Conservation (phyloP, 2,797 vertebrate genomes). For the Sebastes vulpes region DNA sequence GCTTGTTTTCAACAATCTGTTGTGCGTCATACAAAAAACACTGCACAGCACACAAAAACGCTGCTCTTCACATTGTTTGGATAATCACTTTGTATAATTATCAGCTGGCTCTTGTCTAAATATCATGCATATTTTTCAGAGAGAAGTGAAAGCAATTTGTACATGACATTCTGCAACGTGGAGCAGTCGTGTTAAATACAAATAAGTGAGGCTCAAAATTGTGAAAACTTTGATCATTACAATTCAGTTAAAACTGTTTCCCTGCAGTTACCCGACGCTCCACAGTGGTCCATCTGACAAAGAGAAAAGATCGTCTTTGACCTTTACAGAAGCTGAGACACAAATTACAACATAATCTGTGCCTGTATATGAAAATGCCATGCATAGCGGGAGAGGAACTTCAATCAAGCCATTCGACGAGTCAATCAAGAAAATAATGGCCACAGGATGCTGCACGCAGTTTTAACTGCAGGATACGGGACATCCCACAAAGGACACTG, state of each 20-base stretch:
- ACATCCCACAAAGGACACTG: background rate
- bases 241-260: conserved; percentile 11
- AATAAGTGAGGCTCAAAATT: background rate
- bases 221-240: background rate
- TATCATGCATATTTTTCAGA: conserved; percentile 1
- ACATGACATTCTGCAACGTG: background rate
- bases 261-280: background rate
- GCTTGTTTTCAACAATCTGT: conserved; percentile 3
- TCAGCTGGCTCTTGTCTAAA: conserved; percentile 6
- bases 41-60: background rate
- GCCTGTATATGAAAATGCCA: conserved; percentile 46
- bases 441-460: background rate
- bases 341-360: conserved; percentile 35
- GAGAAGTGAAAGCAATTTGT: background rate
- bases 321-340: conserved; percentile 42
- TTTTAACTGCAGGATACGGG: conserved; percentile 21
- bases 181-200: conserved; percentile 3
- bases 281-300: background rate
- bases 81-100: conserved; percentile 25
- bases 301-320: conserved; percentile 23
- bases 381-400: conserved; percentile 38
- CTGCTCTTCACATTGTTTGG: conserved; percentile 21
- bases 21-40: background rate
- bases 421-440: conserved; percentile 45
- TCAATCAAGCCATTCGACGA: conserved; percentile 52